A percentile compares a stretch with the other conserved stretches of the same genome.
phyloP scores from a whole-genome alignment of 2,797 vertebrate genomes.

The Necrosyrtes monachus region DNA sequence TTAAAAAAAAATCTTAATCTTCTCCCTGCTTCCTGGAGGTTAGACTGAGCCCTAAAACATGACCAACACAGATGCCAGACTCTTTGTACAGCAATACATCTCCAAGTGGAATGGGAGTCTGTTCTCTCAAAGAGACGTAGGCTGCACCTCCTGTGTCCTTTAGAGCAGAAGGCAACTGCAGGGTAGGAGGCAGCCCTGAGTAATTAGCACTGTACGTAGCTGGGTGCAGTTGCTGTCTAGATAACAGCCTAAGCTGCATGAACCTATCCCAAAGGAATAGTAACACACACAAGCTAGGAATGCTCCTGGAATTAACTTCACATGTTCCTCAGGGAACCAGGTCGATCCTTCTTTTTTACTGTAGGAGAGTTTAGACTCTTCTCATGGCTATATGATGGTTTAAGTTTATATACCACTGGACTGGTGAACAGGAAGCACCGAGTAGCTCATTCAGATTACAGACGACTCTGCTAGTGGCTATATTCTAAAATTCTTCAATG shows the following conservation, averaged over 20 bases:
- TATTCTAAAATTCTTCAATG: neutral
- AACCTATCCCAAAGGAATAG: neutral
- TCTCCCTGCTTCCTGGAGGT: neutral
- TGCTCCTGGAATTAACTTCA: neutral
- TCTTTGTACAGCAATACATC: neutral
- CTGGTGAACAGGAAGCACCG: accelerated
- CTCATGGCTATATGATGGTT: neutral
- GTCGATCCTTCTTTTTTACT: neutral
- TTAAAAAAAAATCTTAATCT: neutral
- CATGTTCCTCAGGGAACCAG: neutral
- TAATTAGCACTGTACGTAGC: accelerated
- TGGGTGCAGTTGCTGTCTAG: neutral
- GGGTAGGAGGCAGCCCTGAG: neutral
- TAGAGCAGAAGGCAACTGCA: neutral
- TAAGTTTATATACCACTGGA: neutral
- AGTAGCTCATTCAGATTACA: neutral
- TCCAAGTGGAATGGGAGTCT: neutral
- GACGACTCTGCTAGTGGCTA: neutral
- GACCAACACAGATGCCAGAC: neutral
- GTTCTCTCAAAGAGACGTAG: neutral
- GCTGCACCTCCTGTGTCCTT: neutral
- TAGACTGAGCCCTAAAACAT: neutral
- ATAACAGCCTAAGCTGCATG: neutral
- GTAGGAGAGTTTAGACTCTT: neutral
- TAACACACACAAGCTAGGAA: neutral